Evolutionary conservation across 2,888 invertebrate genomes (phyloP), one percentile per base, ranked within the genome.

Genomic region (Odontocolon sp.): DNA sequence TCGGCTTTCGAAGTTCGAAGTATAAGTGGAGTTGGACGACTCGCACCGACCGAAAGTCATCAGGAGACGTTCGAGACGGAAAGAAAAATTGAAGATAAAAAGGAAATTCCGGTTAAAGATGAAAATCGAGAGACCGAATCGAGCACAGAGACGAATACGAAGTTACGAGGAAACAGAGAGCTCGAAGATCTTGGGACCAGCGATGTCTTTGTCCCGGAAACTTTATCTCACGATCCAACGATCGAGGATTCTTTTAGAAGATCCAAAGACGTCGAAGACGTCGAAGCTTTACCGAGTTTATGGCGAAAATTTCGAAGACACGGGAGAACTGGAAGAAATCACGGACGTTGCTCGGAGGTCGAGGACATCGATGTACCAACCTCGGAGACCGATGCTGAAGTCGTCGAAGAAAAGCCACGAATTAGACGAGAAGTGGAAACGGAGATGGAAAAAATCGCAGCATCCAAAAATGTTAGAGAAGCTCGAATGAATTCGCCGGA

Each of bases 1-100:
- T 85, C 86, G 3, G 85, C 87, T 0, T 87, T 88, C 54, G 85
- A 89, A 28, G 69, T 87, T 11, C 86, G 86, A 16, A 85, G 83
- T 11, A 80, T 87, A 31, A 87, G 85, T 42, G 86, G 87, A 0
- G 73, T 85, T 1, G 88, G 86, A 4, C 80, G 78, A 21, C 69
- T 81, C 0, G 69, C 69, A 2, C 72, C 80, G 0, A 6, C 52
- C 2, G 59, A 72, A 0, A 45, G 45, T 11, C 42, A 36, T 11
- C 78, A 66, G 3, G 80, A 74, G 8, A n/a, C 23, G 2, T 47
- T 63, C n/a, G 33, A 63, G 9, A 31, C 14, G 9, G 47, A 63
- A 2, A 6, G 11, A 14, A 18, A 42, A 2, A 8, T 31, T 0
- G 8, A 8, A 1, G 31, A 33, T 3, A 47, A 16, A 16, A n/a